Evolutionary conservation across 2,888 invertebrate genomes (phyloP).

Genomic region (Apeira syringaria): DNA sequence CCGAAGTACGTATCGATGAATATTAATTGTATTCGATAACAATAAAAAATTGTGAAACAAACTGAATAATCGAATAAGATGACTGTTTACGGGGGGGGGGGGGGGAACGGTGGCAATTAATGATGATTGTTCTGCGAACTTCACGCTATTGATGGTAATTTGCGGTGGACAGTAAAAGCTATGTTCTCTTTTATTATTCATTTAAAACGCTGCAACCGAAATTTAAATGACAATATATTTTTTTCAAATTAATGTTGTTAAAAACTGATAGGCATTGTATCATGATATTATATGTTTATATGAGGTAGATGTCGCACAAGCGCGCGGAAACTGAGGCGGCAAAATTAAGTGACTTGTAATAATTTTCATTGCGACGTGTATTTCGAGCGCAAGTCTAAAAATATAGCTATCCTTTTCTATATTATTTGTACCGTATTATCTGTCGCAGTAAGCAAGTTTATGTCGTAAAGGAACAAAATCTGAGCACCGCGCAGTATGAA

Average conservation of each 20-base stretch:
- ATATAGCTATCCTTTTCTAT: too few relatives aligned
- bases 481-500: too few relatives aligned
- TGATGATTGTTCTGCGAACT: constrained; percentile 22
- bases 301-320: too few relatives aligned
- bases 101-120: constrained; percentile 30
- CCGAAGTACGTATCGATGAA: constrained; percentile 75
- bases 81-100: constrained; percentile 35
- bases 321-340: too few relatives aligned
- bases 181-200: constrained; percentile 16
- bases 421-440: too few relatives aligned
- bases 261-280: not conserved
- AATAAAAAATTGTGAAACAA: constrained; percentile 47
- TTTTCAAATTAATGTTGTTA: not conserved
- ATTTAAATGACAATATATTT: too few relatives aligned
- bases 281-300: too few relatives aligned
- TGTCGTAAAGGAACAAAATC: too few relatives aligned
- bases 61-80: constrained; percentile 47
- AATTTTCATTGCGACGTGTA: too few relatives aligned
- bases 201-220: constrained; percentile 12
- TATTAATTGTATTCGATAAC: constrained; percentile 73
- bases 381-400: too few relatives aligned
- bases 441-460: too few relatives aligned
- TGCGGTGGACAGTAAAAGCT: constrained; percentile 15
- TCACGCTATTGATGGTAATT: constrained; percentile 27
- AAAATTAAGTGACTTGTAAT: too few relatives aligned